Percentiles rank a stretch among this genome's conserved stretches.
phyloP scores from a whole-genome alignment of 1,140 invertebrate species.

The Hylaeus anthracinus region DNA sequence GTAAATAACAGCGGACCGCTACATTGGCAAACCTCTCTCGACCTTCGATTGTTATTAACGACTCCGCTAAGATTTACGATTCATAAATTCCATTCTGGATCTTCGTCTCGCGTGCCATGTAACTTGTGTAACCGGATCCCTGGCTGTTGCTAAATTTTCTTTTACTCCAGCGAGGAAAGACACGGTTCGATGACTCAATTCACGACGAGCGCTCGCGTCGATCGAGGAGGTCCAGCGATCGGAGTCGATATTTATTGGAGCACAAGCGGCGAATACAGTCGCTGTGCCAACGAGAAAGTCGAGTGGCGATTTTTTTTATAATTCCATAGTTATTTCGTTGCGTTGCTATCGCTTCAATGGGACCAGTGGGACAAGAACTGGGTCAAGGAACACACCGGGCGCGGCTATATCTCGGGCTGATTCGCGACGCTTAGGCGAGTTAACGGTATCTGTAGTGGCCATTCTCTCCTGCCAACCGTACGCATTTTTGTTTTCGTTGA shows the following conservation, averaged over 20 bases:
- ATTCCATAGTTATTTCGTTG: background rate
- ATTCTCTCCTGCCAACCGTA: background rate
- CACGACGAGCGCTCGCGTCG: no score
- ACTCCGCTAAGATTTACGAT: no score
- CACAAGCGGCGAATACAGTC: background rate
- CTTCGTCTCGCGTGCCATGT: no score
- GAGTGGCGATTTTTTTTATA: background rate
- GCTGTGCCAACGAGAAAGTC: background rate
- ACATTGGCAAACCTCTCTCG: no score
- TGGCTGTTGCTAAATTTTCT: no score
- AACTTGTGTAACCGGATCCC: no score
- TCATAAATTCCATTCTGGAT: no score
- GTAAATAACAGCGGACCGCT: no score
- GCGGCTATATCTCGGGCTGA: background rate
- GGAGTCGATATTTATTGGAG: background rate
- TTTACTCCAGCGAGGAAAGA: no score
- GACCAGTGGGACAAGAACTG: constrained; percentile 21
- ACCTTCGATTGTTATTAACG: no score
- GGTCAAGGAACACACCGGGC: constrained; percentile 46
- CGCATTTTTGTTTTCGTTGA: background rate
- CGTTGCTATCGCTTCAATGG: background rate
- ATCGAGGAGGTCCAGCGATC: no score
- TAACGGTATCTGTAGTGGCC: constrained; percentile 3
- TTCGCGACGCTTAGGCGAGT: background rate
- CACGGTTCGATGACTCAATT: no score